Conservation (phyloP, 2,113 vertebrate genomes). For the Podilymbus podiceps region DNA sequence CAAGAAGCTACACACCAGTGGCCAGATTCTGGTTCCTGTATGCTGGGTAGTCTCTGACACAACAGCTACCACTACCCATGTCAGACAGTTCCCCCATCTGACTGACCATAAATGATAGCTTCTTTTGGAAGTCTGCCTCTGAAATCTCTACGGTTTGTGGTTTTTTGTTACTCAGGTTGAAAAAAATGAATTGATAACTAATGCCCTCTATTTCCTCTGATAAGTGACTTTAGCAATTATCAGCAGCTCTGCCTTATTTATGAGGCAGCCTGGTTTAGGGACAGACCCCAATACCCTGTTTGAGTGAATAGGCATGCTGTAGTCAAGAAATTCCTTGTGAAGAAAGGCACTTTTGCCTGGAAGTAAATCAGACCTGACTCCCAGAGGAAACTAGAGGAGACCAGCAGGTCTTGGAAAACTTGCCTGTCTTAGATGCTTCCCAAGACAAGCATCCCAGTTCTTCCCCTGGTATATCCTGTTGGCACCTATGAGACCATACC, state of each 20-base stretch:
- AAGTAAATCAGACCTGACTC: background rate
- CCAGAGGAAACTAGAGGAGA: background rate
- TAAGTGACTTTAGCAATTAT: background rate
- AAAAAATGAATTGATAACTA: background rate
- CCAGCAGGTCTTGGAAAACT: background rate
- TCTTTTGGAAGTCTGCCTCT: background rate
- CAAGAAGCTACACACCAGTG: background rate
- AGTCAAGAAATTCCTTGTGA: background rate
- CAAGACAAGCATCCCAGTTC: background rate
- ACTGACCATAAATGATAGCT: background rate
- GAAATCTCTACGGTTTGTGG: background rate
- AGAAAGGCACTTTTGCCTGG: background rate
- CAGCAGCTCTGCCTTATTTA: background rate
- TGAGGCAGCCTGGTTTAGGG: background rate
- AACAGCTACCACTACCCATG: background rate
- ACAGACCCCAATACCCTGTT: background rate
- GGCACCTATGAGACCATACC: background rate
- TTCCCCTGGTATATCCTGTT: background rate
- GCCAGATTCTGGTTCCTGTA: background rate
- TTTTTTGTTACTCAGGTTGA: background rate
- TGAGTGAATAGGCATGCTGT: background rate
- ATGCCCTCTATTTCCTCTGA: background rate
- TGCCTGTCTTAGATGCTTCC: background rate
- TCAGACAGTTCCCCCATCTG: background rate
- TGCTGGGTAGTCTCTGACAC: background rate